Evolutionary conservation across 1,140 invertebrate genomes (phyloP).

Genomic region (Aphaenogaster floridana): DNA sequence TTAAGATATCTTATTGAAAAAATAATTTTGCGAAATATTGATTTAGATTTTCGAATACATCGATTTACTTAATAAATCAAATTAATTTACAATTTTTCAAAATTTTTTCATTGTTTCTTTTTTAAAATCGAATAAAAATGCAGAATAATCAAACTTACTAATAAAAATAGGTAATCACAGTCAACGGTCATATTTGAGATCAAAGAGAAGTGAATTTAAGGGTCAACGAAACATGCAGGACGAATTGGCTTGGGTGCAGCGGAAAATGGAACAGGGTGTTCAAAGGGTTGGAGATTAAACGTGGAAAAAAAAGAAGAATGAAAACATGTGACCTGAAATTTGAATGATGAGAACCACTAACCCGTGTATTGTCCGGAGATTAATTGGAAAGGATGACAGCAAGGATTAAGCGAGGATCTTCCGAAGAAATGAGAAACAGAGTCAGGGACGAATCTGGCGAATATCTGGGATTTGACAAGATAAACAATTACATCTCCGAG

Average conservation of each 20-base stretch:
- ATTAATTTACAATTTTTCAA: background rate
- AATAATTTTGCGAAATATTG: background rate
- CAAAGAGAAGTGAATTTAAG: constrained; percentile 21
- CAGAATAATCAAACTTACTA: background rate
- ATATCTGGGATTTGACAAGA: background rate
- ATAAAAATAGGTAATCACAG: constrained; percentile 11
- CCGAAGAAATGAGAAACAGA: constrained; percentile 21
- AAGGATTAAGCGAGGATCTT: constrained; percentile 12
- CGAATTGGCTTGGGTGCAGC: constrained; percentile 17
- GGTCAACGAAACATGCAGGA: constrained; percentile 42
- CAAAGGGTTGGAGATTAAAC: constrained; percentile 51
- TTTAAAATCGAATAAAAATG: background rate
- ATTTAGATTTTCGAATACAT: background rate
- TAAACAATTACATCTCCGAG: too few relatives aligned
- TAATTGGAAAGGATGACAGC: constrained; percentile 31
- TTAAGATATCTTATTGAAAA: background rate
- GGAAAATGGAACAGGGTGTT: constrained; percentile 20
- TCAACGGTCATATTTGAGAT: background rate
- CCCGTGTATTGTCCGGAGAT: constrained; percentile 36
- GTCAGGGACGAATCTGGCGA: background rate
- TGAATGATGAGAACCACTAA: constrained; percentile 44
- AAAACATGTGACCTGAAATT: constrained; percentile 52
- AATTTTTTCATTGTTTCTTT: background rate
- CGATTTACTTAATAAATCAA: constrained; percentile 15
- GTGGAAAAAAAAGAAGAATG: background rate